phyloP scores from a whole-genome alignment of 2,888 invertebrate species.

The Drosophila sordidapex region DNA sequence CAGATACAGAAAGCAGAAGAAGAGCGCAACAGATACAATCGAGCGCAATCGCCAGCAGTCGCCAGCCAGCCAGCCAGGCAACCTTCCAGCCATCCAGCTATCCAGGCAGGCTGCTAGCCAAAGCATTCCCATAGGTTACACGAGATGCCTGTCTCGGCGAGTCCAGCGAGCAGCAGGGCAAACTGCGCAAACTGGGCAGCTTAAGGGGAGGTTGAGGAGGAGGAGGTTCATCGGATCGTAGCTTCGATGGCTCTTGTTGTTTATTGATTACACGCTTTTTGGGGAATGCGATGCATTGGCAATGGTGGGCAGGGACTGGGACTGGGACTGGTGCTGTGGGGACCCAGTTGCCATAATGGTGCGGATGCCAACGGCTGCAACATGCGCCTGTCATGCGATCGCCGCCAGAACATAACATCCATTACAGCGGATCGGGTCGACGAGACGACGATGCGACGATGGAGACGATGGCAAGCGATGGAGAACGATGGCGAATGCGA shows the following conservation, averaged over 20 bases:
- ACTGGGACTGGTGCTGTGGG: constrained; percentile 6
- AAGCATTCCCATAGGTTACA: constrained; percentile 78
- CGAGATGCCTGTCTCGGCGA: constrained; percentile 63
- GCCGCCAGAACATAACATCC: constrained; percentile 82
- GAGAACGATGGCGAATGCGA: constrained; percentile 51
- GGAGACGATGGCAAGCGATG: constrained; percentile 13
- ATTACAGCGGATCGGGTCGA: constrained; percentile 69
- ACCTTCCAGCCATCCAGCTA: constrained; percentile 6
- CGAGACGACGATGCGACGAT: constrained; percentile 35
- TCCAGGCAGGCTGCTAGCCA: constrained; percentile 19
- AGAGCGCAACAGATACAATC: constrained; percentile 74
- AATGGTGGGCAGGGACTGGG: constrained; percentile 46
- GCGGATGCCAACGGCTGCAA: constrained; percentile 82
- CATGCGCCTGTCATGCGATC: constrained; percentile 82
- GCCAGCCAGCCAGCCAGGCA: constrained; percentile 11
- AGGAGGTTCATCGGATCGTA: constrained; percentile 56
- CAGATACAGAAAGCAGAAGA: constrained; percentile 73
- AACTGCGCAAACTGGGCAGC: constrained; percentile 8
- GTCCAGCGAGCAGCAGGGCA: constrained; percentile 33
- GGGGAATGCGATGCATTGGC: constrained; percentile 78
- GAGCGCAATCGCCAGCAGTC: constrained; percentile 68
- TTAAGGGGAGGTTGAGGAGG: constrained; percentile 34
- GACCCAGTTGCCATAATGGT: constrained; percentile 74
- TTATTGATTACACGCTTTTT: constrained; percentile 84
- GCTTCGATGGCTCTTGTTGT: constrained; percentile 81